These are phyloP conservation scores for Drosophila novamexicana DNA, from an alignment of 1,140 invertebrate species.

Conservation along the genomic window DNA sequence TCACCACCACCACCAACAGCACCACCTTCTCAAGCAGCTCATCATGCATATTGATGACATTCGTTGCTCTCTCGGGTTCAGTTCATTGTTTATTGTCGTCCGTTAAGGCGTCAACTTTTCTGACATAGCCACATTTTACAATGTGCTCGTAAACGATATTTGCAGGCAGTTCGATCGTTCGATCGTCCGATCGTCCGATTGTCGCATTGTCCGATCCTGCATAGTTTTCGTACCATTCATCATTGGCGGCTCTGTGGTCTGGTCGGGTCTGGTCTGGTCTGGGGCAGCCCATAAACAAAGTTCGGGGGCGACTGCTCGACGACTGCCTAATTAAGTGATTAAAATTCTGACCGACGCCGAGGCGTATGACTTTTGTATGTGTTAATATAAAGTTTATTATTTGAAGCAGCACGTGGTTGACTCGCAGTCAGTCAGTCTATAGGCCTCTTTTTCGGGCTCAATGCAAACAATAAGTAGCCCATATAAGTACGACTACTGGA, in stretches of 20 bases:
- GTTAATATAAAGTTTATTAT: conserved; percentile 83
- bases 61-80: conserved; percentile 44
- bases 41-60: conserved; percentile 80
- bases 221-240: conserved; percentile 72
- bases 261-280: conserved; percentile 20
- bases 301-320: conserved; percentile 33
- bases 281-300: conserved; percentile 67
- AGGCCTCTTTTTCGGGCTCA: conserved; percentile 49
- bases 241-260: conserved; percentile 38
- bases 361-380: conserved; percentile 80
- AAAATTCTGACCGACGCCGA: conserved; percentile 70
- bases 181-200: conserved; percentile 47
- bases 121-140: conserved; percentile 55
- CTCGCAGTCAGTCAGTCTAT: conserved; percentile 32
- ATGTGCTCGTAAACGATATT: conserved; percentile 58
- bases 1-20: not conserved
- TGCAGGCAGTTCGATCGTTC: conserved; percentile 51
- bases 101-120: conserved; percentile 64
- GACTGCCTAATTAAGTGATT: conserved; percentile 78
- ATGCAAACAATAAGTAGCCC: conserved; percentile 31
- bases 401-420: conserved; percentile 80
- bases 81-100: conserved; percentile 65
- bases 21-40: conserved; percentile 25
- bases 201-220: conserved; percentile 44
- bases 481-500: conserved; percentile 39